These are phyloP conservation scores for Lindbergichthys nudifrons DNA, from an alignment of 2,797 vertebrate genomes.

Conservation along the genomic window DNA sequence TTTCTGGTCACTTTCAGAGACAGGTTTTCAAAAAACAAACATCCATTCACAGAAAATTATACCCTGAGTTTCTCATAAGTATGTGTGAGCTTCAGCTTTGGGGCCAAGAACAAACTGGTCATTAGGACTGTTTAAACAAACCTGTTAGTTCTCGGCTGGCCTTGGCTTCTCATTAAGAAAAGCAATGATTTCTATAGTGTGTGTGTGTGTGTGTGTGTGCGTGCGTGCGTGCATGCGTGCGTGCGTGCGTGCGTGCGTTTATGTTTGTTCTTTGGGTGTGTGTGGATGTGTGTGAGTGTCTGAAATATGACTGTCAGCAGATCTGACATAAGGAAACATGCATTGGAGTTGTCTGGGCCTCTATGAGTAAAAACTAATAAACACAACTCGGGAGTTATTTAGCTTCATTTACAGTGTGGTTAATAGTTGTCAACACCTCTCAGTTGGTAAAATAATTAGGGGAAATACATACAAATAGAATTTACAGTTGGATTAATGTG, in stretches of 20 bases:
- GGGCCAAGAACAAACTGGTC: constrained; percentile 80
- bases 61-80: constrained; percentile 60
- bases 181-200: constrained; percentile 35
- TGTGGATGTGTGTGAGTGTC: constrained; percentile 33
- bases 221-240: constrained; percentile 29
- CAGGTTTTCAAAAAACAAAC: constrained; percentile 67
- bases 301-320: constrained; percentile 60
- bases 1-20: constrained; percentile 70
- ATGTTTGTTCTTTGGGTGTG: constrained; percentile 27
- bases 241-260: constrained; percentile 25
- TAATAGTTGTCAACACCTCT: constrained; percentile 67
- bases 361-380: constrained; percentile 60
- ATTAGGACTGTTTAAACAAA: constrained; percentile 80
- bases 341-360: constrained; percentile 44
- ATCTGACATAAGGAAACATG: constrained; percentile 57
- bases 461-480: constrained; percentile 49
- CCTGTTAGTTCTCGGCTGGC: constrained; percentile 68
- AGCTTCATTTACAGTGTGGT: constrained; percentile 53
- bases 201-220: constrained; percentile 13
- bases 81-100: constrained; percentile 64
- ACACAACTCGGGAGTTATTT: constrained; percentile 59
- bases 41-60: constrained; percentile 67
- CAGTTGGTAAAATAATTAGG: constrained; percentile 44
- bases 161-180: constrained; percentile 66
- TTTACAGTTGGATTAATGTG: constrained; percentile 62